Base-by-base conservation (phyloP, 2,113 vertebrate species). In the Chauna torquata region DNA sequence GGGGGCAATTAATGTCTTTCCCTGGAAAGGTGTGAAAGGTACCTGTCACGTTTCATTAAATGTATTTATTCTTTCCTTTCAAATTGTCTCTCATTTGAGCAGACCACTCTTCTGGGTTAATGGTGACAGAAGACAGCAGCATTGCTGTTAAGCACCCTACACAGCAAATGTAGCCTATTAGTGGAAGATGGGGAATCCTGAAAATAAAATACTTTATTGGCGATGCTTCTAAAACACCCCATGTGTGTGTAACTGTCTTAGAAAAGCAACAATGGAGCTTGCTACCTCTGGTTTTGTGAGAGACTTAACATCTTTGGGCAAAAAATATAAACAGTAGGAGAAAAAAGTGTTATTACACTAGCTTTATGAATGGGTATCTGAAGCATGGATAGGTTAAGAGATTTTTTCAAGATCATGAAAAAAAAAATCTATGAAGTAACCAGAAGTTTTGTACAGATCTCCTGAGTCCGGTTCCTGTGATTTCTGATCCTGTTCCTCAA, bases 1-100 rank as follows among this genome's bases (percentile, higher is more conserved):
- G 79, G 93, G 92, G 88, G 93, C 93, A 96, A 97, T 97, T 97
- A 97, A 96, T 92, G 95, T 96, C 88, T 96, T 93, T 95, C 50
- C 64, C 82, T 81, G 85, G 85, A 88, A 95, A 95, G 88, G 90
- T 97, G 92, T 96, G 96, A 96, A 94, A 97, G 79, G 92, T 96
- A 94, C 90, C 90, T 97, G 96, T 96, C 96, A 97, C 79, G 59
- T 95, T 96, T 96, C 92, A 94, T 93, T 96, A 96, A 90, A 52
- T 78, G 44, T 96, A 96, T 97, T 96, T 96, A 93, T 92, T 96
- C 90, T 95, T 93, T 83, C 85, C 68, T 94, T 96, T 96, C 96
- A 96, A 95, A 94, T 92, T 94, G 85, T 92, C 94, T 95, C 75
- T 92, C 59, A 92, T 93, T 90, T 93, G 82, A 93, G 82, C 64